Evolutionary conservation across 1,140 invertebrate genomes (phyloP).

Genomic region (Achroia grisella): DNA sequence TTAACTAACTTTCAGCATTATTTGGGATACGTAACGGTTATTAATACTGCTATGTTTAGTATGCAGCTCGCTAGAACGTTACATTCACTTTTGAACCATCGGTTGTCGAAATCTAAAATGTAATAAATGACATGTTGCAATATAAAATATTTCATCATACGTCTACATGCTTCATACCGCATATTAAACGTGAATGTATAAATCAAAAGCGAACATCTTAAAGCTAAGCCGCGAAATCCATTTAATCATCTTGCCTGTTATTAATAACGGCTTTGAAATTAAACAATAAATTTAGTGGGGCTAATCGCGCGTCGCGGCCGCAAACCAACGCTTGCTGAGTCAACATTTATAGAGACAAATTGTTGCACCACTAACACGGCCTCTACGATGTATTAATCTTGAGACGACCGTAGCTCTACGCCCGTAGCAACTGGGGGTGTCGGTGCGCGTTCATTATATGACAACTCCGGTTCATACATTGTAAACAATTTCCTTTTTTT

Average conservation of each 20-base stretch:
- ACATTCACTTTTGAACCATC: too few species aligned
- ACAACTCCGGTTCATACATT: not conserved
- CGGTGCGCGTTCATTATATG: not conserved
- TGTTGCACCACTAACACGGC: constrained; percentile 60
- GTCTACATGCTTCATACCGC: constrained; percentile 21
- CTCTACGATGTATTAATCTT: constrained; percentile 69
- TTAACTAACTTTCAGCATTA: constrained; percentile 55
- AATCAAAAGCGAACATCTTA: constrained; percentile 56
- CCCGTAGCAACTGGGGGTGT: constrained; percentile 21
- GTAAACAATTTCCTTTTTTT: too few species aligned
- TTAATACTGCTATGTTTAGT: constrained; percentile 13
- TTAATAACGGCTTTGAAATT: constrained; percentile 71
- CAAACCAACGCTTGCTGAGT: constrained; percentile 52
- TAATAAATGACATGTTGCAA: constrained; percentile 5
- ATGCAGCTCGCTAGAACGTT: too few species aligned
- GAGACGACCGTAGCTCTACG: constrained; percentile 26
- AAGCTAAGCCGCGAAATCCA: constrained; percentile 54
- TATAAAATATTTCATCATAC: constrained; percentile 14
- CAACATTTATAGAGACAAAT: constrained; percentile 74
- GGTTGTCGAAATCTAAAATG: too few species aligned
- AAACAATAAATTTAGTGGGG: constrained; percentile 70
- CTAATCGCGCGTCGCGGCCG: constrained; percentile 64
- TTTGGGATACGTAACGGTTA: constrained; percentile 19
- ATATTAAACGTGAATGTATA: constrained; percentile 43
- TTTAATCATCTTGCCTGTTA: constrained; percentile 67